Base-by-base conservation (phyloP, 2,113 vertebrate species). In the Engystomops pustulosus region DNA sequence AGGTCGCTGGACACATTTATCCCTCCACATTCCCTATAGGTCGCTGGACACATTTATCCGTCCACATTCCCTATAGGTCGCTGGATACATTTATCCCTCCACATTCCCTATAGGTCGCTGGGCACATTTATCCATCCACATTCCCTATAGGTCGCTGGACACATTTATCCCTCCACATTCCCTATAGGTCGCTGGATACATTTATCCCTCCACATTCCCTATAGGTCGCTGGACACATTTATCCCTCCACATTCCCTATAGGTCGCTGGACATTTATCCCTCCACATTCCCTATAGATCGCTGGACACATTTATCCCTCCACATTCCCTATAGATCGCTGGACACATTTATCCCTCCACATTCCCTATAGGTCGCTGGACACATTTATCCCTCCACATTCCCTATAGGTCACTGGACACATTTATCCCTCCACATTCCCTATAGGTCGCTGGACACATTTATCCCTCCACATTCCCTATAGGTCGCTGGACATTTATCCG, bases 21-120 rank as follows among this genome's bases (percentile, higher is more conserved):
- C 49, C 58, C 9, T 38, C 36, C 74, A n/a, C 15, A 77, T 77
- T 38, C 30, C 74, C 49, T 77, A n/a, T n/a, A n/a, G n/a, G n/a
- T n/a, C n/a, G n/a, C n/a, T n/a, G n/a, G n/a, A n/a, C n/a, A n/a
- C 32, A 38, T 58, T 55, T 36, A 32, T 55, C 49, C 58, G 18
- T 38, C 36, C 74, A n/a, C 15, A 77, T 77, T 38, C 30, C 74
- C 49, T 77, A n/a, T n/a, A n/a, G n/a, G n/a, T n/a, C n/a, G n/a
- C n/a, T n/a, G n/a, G n/a, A n/a, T n/a, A n/a, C 32, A 38, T 58
- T 55, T 36, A 32, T 55, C 49, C 58, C 9, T 38, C 36, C 74
- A n/a, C 15, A 77, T 77, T 38, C 30, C 74, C 49, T 77, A n/a
- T n/a, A n/a, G n/a, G n/a, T n/a, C n/a, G n/a, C n/a, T n/a, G n/a